Percentiles rank a stretch among this genome's conserved stretches.
Conservation (phyloP, 2,888 invertebrate species). For the Eupsilia transversa region DNA sequence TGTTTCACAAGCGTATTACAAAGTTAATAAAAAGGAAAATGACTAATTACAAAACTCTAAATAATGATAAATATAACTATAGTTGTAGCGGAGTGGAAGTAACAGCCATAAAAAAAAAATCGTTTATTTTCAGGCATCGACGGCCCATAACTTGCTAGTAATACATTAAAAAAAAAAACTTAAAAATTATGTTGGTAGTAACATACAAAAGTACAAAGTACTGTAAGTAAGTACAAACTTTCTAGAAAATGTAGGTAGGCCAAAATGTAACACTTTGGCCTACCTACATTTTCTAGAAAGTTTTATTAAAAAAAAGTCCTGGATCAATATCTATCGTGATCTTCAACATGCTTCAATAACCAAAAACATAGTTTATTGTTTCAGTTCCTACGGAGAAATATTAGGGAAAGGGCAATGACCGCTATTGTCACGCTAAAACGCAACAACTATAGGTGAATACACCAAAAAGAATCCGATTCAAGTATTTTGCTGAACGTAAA, state of each 20-base stretch:
- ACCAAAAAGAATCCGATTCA: neutral
- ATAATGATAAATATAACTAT: neutral
- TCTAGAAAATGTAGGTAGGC: too few species aligned
- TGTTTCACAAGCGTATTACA: constrained; percentile 6
- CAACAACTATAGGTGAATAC: neutral
- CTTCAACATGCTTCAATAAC: neutral
- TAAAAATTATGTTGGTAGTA: too few species aligned
- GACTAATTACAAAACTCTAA: neutral
- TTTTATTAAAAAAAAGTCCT: neutral
- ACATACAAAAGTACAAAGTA: too few species aligned
- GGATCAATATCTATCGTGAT: neutral
- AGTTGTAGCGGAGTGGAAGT: too few species aligned
- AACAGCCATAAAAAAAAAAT: too few species aligned
- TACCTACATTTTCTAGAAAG: neutral
- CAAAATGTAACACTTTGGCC: too few species aligned
- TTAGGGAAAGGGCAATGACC: neutral
- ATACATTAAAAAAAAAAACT: too few species aligned
- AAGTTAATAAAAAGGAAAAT: neutral
- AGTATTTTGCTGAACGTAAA: neutral
- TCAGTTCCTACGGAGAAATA: neutral
- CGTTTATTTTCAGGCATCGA: too few species aligned
- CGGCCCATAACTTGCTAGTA: too few species aligned
- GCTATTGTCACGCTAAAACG: neutral
- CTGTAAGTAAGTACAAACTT: too few species aligned
- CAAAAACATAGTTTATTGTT: neutral